Evolutionary conservation across 92 coral and sea anemone genomes (phyloP), one percentile per base, ranked within the genome.

Genomic region (Palythoa grandis): DNA sequence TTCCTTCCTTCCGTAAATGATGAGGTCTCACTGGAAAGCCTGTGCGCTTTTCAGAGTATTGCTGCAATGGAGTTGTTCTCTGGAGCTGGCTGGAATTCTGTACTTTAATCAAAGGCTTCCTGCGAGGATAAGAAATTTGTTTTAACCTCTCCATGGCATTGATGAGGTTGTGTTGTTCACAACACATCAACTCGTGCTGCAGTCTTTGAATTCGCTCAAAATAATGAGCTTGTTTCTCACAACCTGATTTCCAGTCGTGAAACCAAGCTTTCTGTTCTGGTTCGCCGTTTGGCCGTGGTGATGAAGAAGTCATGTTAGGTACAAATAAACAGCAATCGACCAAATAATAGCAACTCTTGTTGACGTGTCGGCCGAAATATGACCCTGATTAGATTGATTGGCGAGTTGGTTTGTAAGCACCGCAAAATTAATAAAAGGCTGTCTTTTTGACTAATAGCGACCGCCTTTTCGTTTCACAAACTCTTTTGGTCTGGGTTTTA

Each of bases 61-160:
- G 80, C 16, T 38, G 56, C 20, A 87, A 48, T 19, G 85, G 86
- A 12, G 76, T 72, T 9, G 54, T 83, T 3, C 54, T 70, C 0
- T 53, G 88, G 16, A 35, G 3, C 2, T 16, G 17, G 39, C 74
- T 77, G 7, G 37, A 16, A 15, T 53, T 89, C 78, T 70, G 75
- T 73, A 91, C 86, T 52, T 92, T 89, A 47, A 96, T 79, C 47
- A 90, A 61, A 6, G 98, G 96, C 80, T 92, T 91, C 69, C 90
- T 90, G 43, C 99, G 88, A 7, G 99, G 97, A 82, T 96, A 93
- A 0, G 88, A 86, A 8, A 94, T 84, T 74, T 94, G 99, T 76
- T 94, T 92, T 12, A 96, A 82, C 19, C 99, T 88, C 68, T 96
- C 96, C 99, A 96, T 96, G 17, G 99, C 98, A 72, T 91, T 91